phyloP scores from a whole-genome alignment of 1,140 invertebrate genomes.

The Drosophila lini region DNA sequence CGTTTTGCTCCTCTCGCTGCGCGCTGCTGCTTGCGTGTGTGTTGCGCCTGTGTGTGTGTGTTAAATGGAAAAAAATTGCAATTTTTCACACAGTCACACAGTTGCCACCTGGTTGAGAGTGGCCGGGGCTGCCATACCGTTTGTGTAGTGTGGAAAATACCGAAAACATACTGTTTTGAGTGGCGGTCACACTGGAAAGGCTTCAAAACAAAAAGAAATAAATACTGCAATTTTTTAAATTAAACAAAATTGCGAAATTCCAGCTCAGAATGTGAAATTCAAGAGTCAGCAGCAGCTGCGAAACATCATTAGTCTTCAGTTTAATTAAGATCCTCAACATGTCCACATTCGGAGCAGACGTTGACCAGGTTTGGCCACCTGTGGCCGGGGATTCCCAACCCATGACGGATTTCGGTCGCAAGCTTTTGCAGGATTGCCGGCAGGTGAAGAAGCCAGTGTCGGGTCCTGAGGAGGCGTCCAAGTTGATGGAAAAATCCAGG shows the following conservation, averaged over 20 bases:
- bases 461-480: neutral
- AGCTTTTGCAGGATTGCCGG: slow-evolving; percentile 37
- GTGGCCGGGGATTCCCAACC: slow-evolving; percentile 1
- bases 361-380: slow-evolving; percentile 51
- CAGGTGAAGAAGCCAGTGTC: slow-evolving; percentile 24
- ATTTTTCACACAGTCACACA: slow-evolving; percentile 23
- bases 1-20: slow-evolving; percentile 27
- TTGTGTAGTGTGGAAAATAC: neutral
- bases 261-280: neutral
- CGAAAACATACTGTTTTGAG: neutral
- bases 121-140: neutral
- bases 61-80: slow-evolving; percentile 47
- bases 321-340: slow-evolving; percentile 16
- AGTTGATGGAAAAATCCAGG: slow-evolving; percentile 26
- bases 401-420: slow-evolving; percentile 39
- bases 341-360: slow-evolving; percentile 55
- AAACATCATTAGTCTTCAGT: slow-evolving; percentile 17
- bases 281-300: neutral
- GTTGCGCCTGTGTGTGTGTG: slow-evolving; percentile 26
- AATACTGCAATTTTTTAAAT: neutral
- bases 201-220: neutral
- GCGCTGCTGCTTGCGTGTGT: slow-evolving; percentile 35
- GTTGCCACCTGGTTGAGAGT: slow-evolving; percentile 16
- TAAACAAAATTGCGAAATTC: neutral
- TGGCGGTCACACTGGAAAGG: neutral